Percentiles rank a stretch among this genome's conserved stretches.
phyloP scores from a whole-genome alignment of 2,888 invertebrate species.

The Ashinkailepas kermadecensis region DNA sequence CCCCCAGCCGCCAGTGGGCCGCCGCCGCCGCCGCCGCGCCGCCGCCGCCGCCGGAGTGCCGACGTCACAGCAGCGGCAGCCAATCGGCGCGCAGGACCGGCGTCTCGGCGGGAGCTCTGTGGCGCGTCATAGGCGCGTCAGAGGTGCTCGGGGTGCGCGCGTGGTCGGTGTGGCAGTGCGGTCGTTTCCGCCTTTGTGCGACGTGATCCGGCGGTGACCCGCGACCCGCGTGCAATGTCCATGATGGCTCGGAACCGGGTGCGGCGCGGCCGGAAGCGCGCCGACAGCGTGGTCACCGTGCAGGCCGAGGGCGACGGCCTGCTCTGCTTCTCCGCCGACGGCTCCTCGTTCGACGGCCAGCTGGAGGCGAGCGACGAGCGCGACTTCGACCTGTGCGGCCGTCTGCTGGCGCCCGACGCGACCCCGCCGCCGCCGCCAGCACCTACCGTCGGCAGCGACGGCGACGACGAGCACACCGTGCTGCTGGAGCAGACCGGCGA shows the following conservation, averaged over 20 bases:
- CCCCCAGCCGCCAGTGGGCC: no score
- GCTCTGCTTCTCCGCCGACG: conserved; percentile 37
- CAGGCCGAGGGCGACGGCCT: conserved; percentile 36
- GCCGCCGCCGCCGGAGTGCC: neutral
- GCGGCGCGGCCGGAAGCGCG: neutral
- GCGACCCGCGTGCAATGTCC: neutral
- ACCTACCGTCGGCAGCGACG: neutral
- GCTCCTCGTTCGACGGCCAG: conserved; percentile 38
- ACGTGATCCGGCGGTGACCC: neutral
- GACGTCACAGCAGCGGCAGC: neutral
- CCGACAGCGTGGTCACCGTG: conserved; percentile 26
- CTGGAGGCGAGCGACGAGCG: conserved; percentile 37
- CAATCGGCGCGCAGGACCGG: neutral
- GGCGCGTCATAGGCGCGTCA: neutral
- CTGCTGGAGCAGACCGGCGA: neutral
- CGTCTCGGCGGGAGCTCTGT: neutral
- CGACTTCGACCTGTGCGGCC: conserved; percentile 37
- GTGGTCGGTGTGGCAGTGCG: neutral
- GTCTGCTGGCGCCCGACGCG: neutral
- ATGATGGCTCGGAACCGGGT: conserved; percentile 3
- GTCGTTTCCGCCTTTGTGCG: neutral
- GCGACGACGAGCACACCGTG: neutral
- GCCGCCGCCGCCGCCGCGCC: no score
- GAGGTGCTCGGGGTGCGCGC: no score
- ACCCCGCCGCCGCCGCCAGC: neutral